Conservation (phyloP, 2,888 invertebrate species). For the Melitaea athalia region DNA sequence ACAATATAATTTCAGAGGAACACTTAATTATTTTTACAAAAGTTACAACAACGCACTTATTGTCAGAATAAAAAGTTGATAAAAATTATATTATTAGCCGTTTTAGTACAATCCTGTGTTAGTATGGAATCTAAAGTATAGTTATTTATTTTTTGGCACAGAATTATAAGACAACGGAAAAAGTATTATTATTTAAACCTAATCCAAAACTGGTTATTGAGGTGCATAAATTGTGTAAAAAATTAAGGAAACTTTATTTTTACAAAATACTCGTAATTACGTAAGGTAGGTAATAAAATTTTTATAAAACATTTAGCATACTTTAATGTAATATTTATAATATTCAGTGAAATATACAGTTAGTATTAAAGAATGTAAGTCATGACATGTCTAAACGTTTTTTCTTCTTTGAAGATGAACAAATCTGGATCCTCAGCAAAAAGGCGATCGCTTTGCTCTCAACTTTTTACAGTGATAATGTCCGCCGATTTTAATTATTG, state of each 20-base stretch:
- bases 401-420: slow-evolving; percentile 40
- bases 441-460: slow-evolving; percentile 70
- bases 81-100: not conserved
- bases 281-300: no score
- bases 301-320: no score
- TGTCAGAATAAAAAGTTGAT: not conserved
- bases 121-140: no score
- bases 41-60: not conserved
- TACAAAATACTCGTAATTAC: no score
- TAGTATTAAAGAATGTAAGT: not conserved
- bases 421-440: slow-evolving; percentile 55
- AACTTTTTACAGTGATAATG: slow-evolving; percentile 72
- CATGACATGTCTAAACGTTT: slow-evolving; percentile 12
- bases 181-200: no score
- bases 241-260: no score
- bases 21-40: not conserved
- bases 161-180: no score
- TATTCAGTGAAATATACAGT: not conserved
- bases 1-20: slow-evolving; percentile 32
- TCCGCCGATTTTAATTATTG: slow-evolving; percentile 77
- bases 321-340: not conserved
- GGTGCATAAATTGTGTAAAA: no score
- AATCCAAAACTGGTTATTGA: no score
- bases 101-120: no score
- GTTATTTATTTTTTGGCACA: no score